These are phyloP conservation scores for Labia minor DNA, from an alignment of 2,888 invertebrate species.

Conservation along the genomic window DNA sequence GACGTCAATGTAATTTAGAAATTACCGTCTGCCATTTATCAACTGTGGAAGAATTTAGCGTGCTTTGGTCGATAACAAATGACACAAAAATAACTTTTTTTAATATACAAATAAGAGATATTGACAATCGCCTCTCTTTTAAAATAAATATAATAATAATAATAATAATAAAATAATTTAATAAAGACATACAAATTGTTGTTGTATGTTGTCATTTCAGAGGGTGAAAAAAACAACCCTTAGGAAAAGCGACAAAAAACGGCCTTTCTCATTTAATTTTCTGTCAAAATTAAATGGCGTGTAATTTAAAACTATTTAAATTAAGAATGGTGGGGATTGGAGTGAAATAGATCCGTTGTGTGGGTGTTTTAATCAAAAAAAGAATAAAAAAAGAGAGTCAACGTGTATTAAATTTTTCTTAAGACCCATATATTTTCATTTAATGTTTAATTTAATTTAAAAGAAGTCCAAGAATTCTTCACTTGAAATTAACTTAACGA, in stretches of 20 bases:
- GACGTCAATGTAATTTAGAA: background rate
- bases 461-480: background rate
- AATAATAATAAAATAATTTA: too few species aligned
- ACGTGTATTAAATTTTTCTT: slow-evolving; percentile 8
- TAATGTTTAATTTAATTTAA: slow-evolving; percentile 13
- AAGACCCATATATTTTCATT: slow-evolving; percentile 8
- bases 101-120: too few species aligned
- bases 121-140: too few species aligned
- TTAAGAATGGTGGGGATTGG: too few species aligned
- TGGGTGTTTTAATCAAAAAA: too few species aligned
- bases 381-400: background rate
- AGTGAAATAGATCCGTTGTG: too few species aligned
- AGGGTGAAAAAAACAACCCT: too few species aligned
- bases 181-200: too few species aligned
- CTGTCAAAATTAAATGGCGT: slow-evolving; percentile 13
- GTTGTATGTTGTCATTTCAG: too few species aligned
- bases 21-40: background rate
- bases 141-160: too few species aligned
- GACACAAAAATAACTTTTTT: too few species aligned
- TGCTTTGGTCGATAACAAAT: background rate
- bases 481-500: background rate
- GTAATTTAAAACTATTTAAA: slow-evolving; percentile 13
- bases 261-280: background rate
- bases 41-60: background rate
- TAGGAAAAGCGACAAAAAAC: background rate